These are phyloP conservation scores for Eremobia ochroleuca DNA, from an alignment of 2,888 invertebrate genomes.

Conservation along the genomic window DNA sequence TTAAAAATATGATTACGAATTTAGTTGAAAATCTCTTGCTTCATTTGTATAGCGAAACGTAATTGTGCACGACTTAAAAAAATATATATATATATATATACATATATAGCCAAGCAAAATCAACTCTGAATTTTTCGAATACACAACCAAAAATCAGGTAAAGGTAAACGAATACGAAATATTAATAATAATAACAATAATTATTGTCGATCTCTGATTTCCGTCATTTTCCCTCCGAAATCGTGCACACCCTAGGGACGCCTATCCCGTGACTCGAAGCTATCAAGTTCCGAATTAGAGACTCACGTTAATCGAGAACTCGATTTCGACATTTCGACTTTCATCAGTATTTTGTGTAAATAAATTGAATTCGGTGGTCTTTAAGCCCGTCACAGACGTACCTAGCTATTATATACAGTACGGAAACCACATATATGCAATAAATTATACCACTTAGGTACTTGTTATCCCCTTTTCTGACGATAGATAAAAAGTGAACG, in stretches of 20 bases:
- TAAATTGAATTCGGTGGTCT: slow-evolving; percentile 37
- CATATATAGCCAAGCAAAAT: not conserved
- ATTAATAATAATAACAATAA: slow-evolving; percentile 40
- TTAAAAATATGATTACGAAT: not conserved
- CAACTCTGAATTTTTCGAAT: slow-evolving; percentile 4
- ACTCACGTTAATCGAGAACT: slow-evolving; percentile 45
- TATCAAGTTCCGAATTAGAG: slow-evolving; percentile 58
- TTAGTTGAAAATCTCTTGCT: not conserved
- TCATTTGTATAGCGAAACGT: not conserved
- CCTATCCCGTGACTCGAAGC: slow-evolving; percentile 58
- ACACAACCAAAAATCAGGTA: slow-evolving; percentile 17
- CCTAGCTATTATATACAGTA: too few species aligned
- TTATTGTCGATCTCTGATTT: slow-evolving; percentile 47
- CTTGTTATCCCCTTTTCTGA: too few species aligned
- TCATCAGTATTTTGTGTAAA: slow-evolving; percentile 48
- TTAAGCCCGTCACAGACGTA: too few species aligned
- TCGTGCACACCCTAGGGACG: slow-evolving; percentile 30
- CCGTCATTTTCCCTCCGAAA: slow-evolving; percentile 21
- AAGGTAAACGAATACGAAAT: slow-evolving; percentile 28
- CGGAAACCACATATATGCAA: too few species aligned
- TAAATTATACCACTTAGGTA: too few species aligned
- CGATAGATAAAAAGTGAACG: too few species aligned
- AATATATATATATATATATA: too few species aligned
- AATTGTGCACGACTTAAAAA: too few species aligned
- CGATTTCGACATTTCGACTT: slow-evolving; percentile 43